These are phyloP conservation scores for Picathartes gymnocephalus DNA, from an alignment of 2,113 vertebrate genomes.

Conservation along the genomic window DNA sequence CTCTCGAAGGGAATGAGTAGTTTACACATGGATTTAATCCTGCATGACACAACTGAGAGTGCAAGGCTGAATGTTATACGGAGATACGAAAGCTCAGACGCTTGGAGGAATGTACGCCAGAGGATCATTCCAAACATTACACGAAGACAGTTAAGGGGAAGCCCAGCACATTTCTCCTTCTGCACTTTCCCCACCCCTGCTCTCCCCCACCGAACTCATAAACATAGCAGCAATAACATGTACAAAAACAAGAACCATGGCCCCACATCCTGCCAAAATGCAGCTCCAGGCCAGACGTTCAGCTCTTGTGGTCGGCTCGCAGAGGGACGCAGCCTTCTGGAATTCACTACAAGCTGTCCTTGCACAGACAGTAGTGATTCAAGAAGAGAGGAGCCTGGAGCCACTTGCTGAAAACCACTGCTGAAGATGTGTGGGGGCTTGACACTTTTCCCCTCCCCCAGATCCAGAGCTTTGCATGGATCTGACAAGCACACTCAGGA, in stretches of 20 bases:
- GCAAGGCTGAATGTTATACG: rapidly evolving
- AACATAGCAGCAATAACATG: background rate
- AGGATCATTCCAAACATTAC: background rate
- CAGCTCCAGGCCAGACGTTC: background rate
- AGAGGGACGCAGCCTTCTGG: background rate
- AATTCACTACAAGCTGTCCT: background rate
- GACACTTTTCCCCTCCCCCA: background rate
- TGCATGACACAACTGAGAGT: background rate
- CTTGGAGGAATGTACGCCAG: background rate
- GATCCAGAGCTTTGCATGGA: background rate
- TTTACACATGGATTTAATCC: background rate
- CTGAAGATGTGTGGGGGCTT: background rate
- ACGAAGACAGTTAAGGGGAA: background rate
- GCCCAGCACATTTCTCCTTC: background rate
- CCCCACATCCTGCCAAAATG: background rate
- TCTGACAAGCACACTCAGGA: background rate
- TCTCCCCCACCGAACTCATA: background rate
- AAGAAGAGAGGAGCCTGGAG: background rate
- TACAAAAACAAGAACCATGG: background rate
- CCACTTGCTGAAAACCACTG: background rate
- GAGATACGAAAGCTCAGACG: background rate
- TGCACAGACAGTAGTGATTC: background rate
- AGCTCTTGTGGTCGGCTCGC: background rate
- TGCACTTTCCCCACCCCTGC: background rate
- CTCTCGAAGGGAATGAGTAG: background rate